Percentiles rank a stretch among this genome's conserved stretches.
Conservation (phyloP, 2,888 invertebrate genomes). For the Heliconius ethilla region DNA sequence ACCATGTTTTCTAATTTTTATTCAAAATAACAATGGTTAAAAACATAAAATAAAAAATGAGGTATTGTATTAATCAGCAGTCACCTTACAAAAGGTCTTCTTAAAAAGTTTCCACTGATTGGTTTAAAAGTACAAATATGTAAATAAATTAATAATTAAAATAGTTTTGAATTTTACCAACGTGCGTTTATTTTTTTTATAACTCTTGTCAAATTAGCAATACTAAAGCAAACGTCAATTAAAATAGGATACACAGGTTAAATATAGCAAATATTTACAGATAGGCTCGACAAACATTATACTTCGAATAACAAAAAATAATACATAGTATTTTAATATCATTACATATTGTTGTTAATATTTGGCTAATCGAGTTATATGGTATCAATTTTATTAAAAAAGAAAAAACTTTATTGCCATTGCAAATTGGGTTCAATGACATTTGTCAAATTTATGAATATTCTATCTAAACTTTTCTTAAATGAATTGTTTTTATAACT, state of each 20-base stretch:
- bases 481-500: neutral
- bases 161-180: neutral
- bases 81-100: neutral
- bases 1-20: neutral
- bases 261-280: neutral
- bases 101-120: no score
- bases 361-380: no score
- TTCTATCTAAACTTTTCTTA: neutral
- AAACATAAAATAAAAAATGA: neutral
- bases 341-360: no score
- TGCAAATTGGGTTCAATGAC: neutral
- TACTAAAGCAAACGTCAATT: neutral
- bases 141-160: neutral
- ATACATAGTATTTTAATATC: no score
- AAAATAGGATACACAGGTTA: neutral
- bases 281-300: no score
- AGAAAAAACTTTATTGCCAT: no score
- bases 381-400: no score
- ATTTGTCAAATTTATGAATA: neutral
- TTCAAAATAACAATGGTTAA: neutral
- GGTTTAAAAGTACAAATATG: neutral
- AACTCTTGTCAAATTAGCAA: neutral
- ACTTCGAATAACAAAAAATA: neutral
- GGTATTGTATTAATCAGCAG: neutral
- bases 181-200: constrained; percentile 2